Evolutionary conservation across 2,888 invertebrate genomes (phyloP).

Genomic region (Heteropelma amictum): DNA sequence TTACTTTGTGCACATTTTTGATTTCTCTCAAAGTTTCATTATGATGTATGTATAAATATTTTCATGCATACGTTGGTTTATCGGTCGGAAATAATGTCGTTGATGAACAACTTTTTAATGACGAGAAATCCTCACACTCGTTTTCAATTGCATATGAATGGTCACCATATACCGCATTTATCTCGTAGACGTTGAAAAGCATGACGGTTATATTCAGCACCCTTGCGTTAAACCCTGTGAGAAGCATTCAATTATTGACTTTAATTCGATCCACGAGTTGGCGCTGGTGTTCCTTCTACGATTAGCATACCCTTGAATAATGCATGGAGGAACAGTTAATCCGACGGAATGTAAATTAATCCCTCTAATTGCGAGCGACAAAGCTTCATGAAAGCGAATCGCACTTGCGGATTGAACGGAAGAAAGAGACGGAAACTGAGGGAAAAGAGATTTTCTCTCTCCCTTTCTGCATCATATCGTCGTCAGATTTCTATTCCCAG

Average conservation of each 20-base stretch:
- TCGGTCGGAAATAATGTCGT: background rate
- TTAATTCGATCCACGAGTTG: slow-evolving; percentile 59
- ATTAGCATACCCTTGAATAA: slow-evolving; percentile 76
- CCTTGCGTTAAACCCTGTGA: slow-evolving; percentile 48
- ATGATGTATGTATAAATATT: no score
- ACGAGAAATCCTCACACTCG: background rate
- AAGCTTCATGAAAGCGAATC: slow-evolving; percentile 63
- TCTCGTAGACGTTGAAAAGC: slow-evolving; percentile 15
- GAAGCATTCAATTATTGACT: slow-evolving; percentile 66
- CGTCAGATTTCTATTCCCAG: slow-evolving; percentile 6
- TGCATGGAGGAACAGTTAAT: slow-evolving; percentile 74
- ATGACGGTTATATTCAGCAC: slow-evolving; percentile 39
- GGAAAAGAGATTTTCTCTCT: background rate
- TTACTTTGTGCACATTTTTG: no score
- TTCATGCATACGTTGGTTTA: no score
- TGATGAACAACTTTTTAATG: background rate
- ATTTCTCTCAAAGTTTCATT: no score
- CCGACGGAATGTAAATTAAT: slow-evolving; percentile 75
- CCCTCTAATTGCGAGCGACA: slow-evolving; percentile 74
- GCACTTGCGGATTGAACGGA: background rate
- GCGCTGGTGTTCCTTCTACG: slow-evolving; percentile 35
- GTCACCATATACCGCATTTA: slow-evolving; percentile 6
- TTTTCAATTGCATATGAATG: background rate
- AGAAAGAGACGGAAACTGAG: background rate
- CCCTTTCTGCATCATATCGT: slow-evolving; percentile 10